Percentiles rank a stretch among this genome's conserved stretches.
phyloP scores from a whole-genome alignment of 2,888 invertebrate genomes.

The Atethmia centrago region DNA sequence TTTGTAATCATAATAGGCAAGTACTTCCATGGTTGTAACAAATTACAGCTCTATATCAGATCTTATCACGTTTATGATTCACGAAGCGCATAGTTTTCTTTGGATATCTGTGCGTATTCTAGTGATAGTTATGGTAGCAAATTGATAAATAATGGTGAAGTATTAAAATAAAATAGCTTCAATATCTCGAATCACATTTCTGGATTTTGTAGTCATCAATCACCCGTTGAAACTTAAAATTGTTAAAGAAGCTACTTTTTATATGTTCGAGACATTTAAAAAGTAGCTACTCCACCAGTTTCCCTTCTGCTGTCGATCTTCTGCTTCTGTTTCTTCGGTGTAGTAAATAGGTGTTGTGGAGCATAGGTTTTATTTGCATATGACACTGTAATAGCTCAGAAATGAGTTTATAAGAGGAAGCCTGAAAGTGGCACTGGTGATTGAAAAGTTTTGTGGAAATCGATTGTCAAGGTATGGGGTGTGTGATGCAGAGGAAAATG shows the following conservation, averaged over 20 bases:
- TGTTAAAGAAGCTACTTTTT: constrained; percentile 2
- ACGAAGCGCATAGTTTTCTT: too few relatives aligned
- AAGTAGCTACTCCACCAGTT: constrained; percentile 10
- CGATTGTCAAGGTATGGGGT: neutral
- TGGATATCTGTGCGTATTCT: too few relatives aligned
- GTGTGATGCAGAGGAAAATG: neutral
- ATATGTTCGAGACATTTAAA: constrained; percentile 1
- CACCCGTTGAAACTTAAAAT: neutral
- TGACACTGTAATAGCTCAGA: neutral
- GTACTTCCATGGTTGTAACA: too few relatives aligned
- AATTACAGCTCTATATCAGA: too few relatives aligned
- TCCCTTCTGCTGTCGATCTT: neutral
- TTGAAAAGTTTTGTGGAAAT: neutral
- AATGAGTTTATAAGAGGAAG: neutral
- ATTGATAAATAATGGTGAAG: too few relatives aligned
- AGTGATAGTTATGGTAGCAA: too few relatives aligned
- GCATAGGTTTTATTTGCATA: neutral
- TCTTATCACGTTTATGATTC: too few relatives aligned
- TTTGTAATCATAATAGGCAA: too few relatives aligned
- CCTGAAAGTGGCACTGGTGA: neutral
- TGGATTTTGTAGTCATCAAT: neutral
- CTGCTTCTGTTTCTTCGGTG: neutral
- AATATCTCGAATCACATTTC: neutral
- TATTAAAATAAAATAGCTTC: too few relatives aligned
- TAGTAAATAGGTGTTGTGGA: neutral